Evolutionary conservation across 2,888 invertebrate genomes (phyloP).

Genomic region (Drepana falcataria): DNA sequence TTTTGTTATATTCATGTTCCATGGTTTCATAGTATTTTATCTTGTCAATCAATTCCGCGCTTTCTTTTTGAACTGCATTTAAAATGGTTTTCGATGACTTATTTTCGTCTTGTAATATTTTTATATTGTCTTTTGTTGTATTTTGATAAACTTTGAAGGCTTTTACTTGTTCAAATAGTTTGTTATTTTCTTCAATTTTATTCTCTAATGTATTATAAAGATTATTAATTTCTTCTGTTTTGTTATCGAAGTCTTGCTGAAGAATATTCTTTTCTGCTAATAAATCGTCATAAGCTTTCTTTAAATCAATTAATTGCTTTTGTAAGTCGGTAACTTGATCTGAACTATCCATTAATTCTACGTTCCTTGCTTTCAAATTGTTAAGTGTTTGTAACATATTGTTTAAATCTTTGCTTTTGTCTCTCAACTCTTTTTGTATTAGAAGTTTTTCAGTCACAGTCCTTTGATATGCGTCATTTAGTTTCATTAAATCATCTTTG

Average conservation of each 20-base stretch:
- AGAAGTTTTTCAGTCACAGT: conserved; percentile 33
- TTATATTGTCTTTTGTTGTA: conserved; percentile 25
- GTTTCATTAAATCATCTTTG: conserved; percentile 30
- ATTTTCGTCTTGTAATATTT: conserved; percentile 39
- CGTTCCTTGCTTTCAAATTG: conserved; percentile 24
- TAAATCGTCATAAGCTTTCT: conserved; percentile 26
- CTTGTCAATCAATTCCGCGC: conserved; percentile 35
- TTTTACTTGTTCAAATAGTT: conserved; percentile 32
- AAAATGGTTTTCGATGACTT: conserved; percentile 29
- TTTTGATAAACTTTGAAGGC: conserved; percentile 28
- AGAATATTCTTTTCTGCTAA: conserved; percentile 32
- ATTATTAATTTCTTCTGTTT: conserved; percentile 37
- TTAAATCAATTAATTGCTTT: conserved; percentile 27
- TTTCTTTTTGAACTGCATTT: conserved; percentile 39
- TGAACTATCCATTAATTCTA: conserved; percentile 23
- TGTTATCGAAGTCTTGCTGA: conserved; percentile 31
- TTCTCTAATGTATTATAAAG: conserved; percentile 35
- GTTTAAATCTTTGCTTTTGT: conserved; percentile 31
- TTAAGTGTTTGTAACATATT: conserved; percentile 17
- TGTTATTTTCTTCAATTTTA: conserved; percentile 45
- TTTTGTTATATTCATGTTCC: conserved; percentile 35
- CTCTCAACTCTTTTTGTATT: conserved; percentile 28
- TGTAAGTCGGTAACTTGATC: conserved; percentile 23
- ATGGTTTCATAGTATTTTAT: conserved; percentile 39
- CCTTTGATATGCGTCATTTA: conserved; percentile 28